Conservation (phyloP, 2,113 vertebrate genomes). For the Cololabis saira region DNA sequence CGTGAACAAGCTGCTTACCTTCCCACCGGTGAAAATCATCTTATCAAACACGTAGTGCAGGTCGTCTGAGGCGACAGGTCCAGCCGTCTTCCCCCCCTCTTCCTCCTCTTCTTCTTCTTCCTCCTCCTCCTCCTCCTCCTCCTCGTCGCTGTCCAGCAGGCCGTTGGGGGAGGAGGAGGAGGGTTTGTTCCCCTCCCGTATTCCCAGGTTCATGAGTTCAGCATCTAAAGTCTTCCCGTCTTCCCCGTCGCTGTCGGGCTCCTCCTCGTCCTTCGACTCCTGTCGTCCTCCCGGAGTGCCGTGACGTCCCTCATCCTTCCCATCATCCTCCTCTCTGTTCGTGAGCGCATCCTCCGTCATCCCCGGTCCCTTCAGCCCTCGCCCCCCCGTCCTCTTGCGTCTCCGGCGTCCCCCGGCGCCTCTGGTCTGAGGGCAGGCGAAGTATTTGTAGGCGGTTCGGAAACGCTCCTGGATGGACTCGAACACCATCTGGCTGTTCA, state of each 20-base stretch:
- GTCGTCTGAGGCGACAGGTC: constrained; percentile 80
- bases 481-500: constrained; percentile 99
- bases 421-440: constrained; percentile 92
- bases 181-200: constrained; percentile 42
- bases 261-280: constrained; percentile 39
- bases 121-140: constrained; percentile 68
- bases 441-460: constrained; percentile 94
- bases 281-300: constrained; percentile 2
- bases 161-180: constrained; percentile 73
- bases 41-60: constrained; percentile 94
- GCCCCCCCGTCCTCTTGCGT: constrained; percentile 22
- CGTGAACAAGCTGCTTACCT: constrained; percentile 78
- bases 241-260: constrained; percentile 55
- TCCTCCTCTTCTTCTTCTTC: constrained; percentile 76
- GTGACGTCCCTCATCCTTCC: constrained; percentile 16
- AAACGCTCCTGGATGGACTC: constrained; percentile 98
- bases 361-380: background rate
- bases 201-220: constrained; percentile 52
- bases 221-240: constrained; percentile 40
- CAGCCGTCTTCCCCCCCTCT: constrained; percentile 71
- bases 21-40: constrained; percentile 97
- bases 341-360: background rate
- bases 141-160: constrained; percentile 71
- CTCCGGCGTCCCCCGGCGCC: constrained; percentile 54
- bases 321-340: constrained; percentile 2